Base-by-base conservation (phyloP, 2,888 invertebrate species). In the Doris montereyensis region DNA sequence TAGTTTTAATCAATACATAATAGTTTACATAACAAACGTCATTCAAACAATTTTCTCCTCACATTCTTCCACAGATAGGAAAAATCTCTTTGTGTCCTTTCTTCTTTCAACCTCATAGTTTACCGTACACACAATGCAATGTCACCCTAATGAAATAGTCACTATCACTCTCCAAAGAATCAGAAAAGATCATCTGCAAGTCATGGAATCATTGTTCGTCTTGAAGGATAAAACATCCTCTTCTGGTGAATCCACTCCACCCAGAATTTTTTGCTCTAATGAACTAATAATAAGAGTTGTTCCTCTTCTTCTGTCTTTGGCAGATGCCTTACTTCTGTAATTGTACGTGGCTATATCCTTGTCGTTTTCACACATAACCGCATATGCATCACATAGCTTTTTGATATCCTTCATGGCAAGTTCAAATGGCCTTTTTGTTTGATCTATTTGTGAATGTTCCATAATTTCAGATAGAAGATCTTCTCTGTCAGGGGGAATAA, bases 391-490 rank as follows among this genome's bases (percentile, higher is more conserved):
- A 85, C 95, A 95, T 77, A 98, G 90, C 85, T 95, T 93, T 8
- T 94, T 93, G 89, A 96, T 95, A 88, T 98, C 97, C 77, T 94
- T 94, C 77, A 96, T 94, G 0, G 95, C 93, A 73, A 98, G 92
- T 89, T 96, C 93, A 87, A 93, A 95, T 0, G 97, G 94, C 87
- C 95, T 93, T 0, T 93, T 92, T 0, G 93, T 92, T 0, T 94
- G 94, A 86, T 95, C 93, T 0, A 97, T 92, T 76, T 95, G 95
- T 0, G 97, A 94, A 79, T 94, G 90, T 81, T 94, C 92, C 85
- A 95, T 95, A 92, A 97, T 93, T 89, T 94, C 93, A 0, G 92
- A 87, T 2, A 94, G 94, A 83, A 96, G 93, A 84, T 95, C 94
- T 2, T 94, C 93, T 76, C 95, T 92, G 2, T 95, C 93, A 77